Percentiles rank a stretch among this genome's conserved stretches.
These are phyloP conservation scores for Pantelozetes paolii DNA, from an alignment of 2,888 invertebrate genomes.

Conservation along the genomic window DNA sequence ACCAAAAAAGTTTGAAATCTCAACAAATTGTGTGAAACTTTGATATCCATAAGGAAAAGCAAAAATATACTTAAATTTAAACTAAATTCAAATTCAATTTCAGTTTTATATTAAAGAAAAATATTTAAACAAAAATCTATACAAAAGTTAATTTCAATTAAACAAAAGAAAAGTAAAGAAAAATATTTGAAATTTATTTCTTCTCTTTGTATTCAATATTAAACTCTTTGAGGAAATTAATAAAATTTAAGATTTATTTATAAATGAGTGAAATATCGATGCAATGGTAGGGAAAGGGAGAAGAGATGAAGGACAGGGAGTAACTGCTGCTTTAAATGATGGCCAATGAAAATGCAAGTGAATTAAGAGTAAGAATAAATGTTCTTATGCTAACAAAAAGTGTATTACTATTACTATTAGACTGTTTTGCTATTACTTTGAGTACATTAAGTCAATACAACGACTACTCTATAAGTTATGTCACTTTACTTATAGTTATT, in stretches of 20 bases:
- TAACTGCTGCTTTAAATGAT: slow-evolving; percentile 27
- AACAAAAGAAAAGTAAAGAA: neutral
- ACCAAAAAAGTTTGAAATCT: no score
- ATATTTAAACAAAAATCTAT: neutral
- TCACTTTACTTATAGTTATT: slow-evolving; percentile 8
- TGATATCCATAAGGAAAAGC: no score
- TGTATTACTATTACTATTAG: slow-evolving; percentile 24
- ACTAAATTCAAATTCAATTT: no score
- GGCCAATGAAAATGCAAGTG: slow-evolving; percentile 31
- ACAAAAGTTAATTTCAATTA: neutral
- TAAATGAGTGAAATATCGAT: neutral
- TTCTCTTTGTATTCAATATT: neutral
- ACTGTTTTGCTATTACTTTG: slow-evolving; percentile 20
- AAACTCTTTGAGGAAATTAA: neutral
- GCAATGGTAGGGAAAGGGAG: neutral
- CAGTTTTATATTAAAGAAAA: no score
- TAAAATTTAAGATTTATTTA: neutral
- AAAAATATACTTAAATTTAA: no score
- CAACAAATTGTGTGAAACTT: no score
- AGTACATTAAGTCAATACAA: slow-evolving; percentile 20
- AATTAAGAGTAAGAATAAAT: slow-evolving; percentile 29
- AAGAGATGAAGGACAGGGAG: neutral
- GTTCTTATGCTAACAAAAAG: slow-evolving; percentile 32
- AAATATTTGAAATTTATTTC: neutral
- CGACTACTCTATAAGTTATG: slow-evolving; percentile 19